Base-by-base conservation (phyloP, 2,888 invertebrate genomes). In the Drosophila yooni region DNA sequence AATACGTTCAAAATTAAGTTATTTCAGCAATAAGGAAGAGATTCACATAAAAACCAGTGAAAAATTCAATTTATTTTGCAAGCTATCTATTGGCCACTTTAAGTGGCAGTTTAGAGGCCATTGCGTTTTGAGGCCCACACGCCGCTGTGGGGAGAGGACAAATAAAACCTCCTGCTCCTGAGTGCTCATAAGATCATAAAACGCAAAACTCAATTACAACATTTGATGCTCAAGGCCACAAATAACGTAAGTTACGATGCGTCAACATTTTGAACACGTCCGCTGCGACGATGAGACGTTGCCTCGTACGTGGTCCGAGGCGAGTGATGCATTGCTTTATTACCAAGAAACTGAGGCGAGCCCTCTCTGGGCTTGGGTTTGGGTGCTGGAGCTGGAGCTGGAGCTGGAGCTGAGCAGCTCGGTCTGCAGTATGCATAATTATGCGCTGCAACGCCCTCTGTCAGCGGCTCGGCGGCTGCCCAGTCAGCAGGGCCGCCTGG, bases 391-490 rank as follows among this genome's bases (percentile, higher is more conserved):
- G 34, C 29, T 51, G 38, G 34, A 4, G 34, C 29, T 51, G 38
- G 34, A 8, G 33, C 27, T 61, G 51, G 50, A 31, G 38, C n/a
- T 57, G 40, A 34, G 18, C 33, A 51, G 34, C 52, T 43, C 36
- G 31, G 52, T 67, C 79, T 67, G 66, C 73, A 63, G 59, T 77
- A 81, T 84, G 86, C 91, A 91, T 91, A 91, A 91, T 91, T 91
- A 91, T 91, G 89, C 91, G 74, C 81, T 81, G 90, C 78, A 90
- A 91, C 91, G 91, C 90, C 90, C 88, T 88, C 89, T 91, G 91
- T 91, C 91, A 91, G 91, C 91, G 72, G 36, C 67, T 67, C 13
- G 50, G 40, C 31, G 58, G 40, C 53, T 81, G 81, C 74, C 72
- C 82, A 81, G 82, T 76, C 82, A 83, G 83, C 79, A 71, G 27